These are phyloP conservation scores for Rhinolophus ferrumequinum DNA, from an alignment of 2,113 vertebrate species.

Conservation along the genomic window DNA sequence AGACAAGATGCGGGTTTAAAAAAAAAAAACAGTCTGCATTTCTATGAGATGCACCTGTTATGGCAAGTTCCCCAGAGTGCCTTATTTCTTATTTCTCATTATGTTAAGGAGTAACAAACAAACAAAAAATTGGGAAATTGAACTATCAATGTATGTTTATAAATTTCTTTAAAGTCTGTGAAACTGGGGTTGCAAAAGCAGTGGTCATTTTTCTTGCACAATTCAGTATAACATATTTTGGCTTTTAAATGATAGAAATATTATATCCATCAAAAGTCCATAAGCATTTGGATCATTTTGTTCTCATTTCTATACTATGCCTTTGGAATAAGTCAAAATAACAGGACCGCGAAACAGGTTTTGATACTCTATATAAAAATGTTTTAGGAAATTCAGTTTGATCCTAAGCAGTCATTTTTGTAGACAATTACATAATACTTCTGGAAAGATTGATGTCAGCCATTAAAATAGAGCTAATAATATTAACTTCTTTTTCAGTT, in stretches of 20 bases:
- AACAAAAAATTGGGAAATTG: conserved; percentile 24
- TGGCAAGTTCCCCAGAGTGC: conserved; percentile 1
- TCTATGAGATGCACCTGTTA: conserved; percentile 65
- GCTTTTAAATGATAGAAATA: conserved; percentile 8
- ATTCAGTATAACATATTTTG: conserved; percentile 18
- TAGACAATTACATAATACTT: conserved; percentile 4
- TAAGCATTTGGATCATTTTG: conserved; percentile 11
- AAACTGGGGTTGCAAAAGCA: background rate
- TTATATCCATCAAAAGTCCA: background rate
- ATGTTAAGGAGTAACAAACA: conserved; percentile 33
- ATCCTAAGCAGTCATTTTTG: conserved; percentile 39
- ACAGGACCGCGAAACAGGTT: background rate
- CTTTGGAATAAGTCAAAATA: background rate
- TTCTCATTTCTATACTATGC: conserved; percentile 21
- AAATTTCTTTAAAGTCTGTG: background rate
- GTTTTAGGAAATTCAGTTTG: conserved; percentile 44
- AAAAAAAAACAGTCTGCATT: conserved; percentile 30
- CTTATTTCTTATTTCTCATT: conserved; percentile 52
- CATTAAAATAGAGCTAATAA: conserved; percentile 24
- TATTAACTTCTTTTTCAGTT: conserved; percentile 43
- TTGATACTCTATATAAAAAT: conserved; percentile 14
- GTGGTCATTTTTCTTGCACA: conserved; percentile 5
- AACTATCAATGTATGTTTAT: background rate
- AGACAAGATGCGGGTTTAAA: conserved; percentile 62
- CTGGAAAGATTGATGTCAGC: background rate